Percentiles rank a stretch among this genome's conserved stretches.
Evolutionary conservation across 2,888 invertebrate genomes (phyloP).

Genomic region (Caenorhabditis auriculariae): DNA sequence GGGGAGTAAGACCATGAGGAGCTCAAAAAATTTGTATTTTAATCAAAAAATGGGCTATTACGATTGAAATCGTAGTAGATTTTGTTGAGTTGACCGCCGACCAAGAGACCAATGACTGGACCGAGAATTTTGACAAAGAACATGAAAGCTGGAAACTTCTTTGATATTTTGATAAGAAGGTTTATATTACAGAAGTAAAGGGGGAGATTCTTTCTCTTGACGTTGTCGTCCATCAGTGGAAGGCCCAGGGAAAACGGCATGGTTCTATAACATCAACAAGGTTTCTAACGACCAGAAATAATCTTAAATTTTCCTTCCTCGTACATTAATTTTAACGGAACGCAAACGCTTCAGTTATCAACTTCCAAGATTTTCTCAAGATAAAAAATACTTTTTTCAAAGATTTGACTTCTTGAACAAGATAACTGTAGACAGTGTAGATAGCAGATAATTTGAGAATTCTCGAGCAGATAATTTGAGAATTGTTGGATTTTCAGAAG

Average conservation of each 20-base stretch:
- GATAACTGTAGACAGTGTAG: no score
- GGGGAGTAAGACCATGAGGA: constrained; percentile 61
- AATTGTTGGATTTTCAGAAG: no score
- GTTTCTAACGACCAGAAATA: background rate
- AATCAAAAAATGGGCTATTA: constrained; percentile 13
- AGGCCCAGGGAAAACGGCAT: constrained; percentile 64
- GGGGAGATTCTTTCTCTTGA: constrained; percentile 60
- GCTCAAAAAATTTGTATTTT: constrained; percentile 36
- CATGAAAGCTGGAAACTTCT: constrained; percentile 56
- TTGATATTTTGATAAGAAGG: no score
- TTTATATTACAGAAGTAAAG: constrained; percentile 57
- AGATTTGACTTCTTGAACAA: no score
- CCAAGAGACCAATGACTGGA: constrained; percentile 59
- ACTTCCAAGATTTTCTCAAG: no score
- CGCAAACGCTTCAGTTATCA: background rate
- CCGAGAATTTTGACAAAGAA: constrained; percentile 63
- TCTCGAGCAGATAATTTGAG: no score
- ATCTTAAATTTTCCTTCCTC: background rate
- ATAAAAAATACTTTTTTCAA: no score
- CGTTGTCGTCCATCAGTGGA: constrained; percentile 63
- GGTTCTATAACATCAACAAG: constrained; percentile 45
- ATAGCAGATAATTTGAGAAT: no score
- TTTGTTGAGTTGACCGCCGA: constrained; percentile 59
- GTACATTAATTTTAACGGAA: background rate
- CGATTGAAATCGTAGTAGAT: constrained; percentile 59